phyloP scores from a whole-genome alignment of 2,888 invertebrate species.

The Mamestra brassicae region DNA sequence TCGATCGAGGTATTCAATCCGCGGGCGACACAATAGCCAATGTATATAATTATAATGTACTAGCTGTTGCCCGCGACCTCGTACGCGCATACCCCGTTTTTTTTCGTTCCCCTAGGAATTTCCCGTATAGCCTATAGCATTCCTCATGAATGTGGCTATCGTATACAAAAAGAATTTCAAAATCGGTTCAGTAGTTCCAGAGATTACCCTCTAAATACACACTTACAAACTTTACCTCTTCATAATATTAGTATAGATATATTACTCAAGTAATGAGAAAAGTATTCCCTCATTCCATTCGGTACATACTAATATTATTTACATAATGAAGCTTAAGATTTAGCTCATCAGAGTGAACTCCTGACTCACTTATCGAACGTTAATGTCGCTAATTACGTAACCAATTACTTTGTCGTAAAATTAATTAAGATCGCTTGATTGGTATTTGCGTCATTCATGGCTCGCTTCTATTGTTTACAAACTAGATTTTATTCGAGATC shows the following conservation, averaged over 20 bases:
- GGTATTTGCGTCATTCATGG: constrained; percentile 50
- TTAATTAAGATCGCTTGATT: constrained; percentile 58
- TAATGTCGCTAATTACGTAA: constrained; percentile 51
- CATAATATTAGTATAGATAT: no score
- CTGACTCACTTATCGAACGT: constrained; percentile 55
- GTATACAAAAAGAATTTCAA: no score
- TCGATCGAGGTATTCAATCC: constrained; percentile 7
- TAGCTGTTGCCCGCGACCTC: no score
- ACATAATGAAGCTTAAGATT: constrained; percentile 43
- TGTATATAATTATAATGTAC: not conserved
- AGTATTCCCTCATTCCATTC: constrained; percentile 16
- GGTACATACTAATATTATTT: constrained; percentile 17
- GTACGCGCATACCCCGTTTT: no score
- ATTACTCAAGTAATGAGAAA: constrained; percentile 20
- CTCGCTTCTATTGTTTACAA: constrained; percentile 55
- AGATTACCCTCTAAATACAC: no score
- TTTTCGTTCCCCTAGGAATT: no score
- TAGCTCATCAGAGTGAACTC: constrained; percentile 44
- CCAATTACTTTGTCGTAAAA: constrained; percentile 59
- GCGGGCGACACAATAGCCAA: constrained; percentile 23
- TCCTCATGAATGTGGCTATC: no score
- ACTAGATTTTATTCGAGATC: constrained; percentile 45
- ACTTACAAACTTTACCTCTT: no score
- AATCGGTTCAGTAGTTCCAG: no score
- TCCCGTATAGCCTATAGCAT: no score